A percentile compares a stretch with the other conserved stretches of the same genome.
These are phyloP conservation scores for Cisticola juncidis DNA, from an alignment of 2,113 vertebrate species.

Conservation along the genomic window DNA sequence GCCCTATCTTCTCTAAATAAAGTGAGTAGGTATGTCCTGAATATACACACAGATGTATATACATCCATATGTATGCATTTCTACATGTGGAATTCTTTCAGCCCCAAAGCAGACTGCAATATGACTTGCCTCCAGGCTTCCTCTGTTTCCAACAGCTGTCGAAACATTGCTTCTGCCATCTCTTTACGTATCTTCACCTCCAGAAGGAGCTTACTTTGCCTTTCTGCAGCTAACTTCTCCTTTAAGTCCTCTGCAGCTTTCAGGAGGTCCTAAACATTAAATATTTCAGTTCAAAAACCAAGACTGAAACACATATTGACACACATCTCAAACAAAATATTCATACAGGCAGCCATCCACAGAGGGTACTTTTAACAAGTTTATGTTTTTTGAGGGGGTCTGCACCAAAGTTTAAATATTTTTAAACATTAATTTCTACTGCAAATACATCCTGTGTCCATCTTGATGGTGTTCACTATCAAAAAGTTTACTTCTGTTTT, in stretches of 20 bases:
- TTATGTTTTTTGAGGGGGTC: neutral
- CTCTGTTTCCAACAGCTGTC: slow-evolving; percentile 82
- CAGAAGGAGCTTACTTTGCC: slow-evolving; percentile 79
- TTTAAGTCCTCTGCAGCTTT: slow-evolving; percentile 77
- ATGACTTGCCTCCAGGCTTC: slow-evolving; percentile 76
- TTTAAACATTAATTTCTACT: neutral
- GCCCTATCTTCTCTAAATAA: neutral
- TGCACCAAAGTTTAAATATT: neutral
- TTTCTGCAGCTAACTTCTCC: slow-evolving; percentile 77
- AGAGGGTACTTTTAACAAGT: neutral
- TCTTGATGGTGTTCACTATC: neutral
- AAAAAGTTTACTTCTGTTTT: neutral
- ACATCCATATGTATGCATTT: neutral
- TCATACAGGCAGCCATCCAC: neutral
- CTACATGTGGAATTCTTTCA: neutral
- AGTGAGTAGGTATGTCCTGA: neutral
- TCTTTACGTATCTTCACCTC: slow-evolving; percentile 88
- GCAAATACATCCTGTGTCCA: neutral
- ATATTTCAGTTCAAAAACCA: neutral
- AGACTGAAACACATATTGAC: neutral
- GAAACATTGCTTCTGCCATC: slow-evolving; percentile 88
- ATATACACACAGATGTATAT: too few relatives aligned
- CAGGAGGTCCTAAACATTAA: slow-evolving; percentile 71
- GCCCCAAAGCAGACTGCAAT: neutral
- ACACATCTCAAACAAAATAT: neutral